Conservation (phyloP, 2,888 invertebrate genomes). For the Darwinula stevensoni region DNA sequence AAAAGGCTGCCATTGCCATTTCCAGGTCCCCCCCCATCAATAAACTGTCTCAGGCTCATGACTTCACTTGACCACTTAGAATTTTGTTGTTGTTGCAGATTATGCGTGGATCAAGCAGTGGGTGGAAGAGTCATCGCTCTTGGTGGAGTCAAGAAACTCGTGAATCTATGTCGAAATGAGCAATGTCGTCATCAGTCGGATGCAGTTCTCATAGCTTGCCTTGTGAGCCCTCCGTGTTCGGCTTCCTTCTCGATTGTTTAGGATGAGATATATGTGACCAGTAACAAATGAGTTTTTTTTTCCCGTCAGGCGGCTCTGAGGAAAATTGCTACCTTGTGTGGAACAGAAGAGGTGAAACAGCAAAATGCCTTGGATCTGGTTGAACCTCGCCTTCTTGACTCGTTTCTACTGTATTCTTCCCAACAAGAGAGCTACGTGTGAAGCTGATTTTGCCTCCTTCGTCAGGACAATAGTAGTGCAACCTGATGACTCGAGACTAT, state of each 20-base stretch:
- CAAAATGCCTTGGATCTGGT: conserved; percentile 38
- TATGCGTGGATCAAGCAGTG: conserved; percentile 33
- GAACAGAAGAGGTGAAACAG: conserved; percentile 20
- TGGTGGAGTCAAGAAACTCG: conserved; percentile 19
- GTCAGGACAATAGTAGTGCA: too few relatives aligned
- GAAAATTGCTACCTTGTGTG: conserved; percentile 27
- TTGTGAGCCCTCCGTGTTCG: conserved; percentile 19
- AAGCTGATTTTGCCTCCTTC: too few relatives aligned
- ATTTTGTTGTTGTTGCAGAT: conserved; percentile 17
- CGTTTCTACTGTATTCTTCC: conserved; percentile 42
- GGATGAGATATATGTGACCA: neutral
- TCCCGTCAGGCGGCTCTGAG: conserved; percentile 31
- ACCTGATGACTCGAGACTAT: too few relatives aligned
- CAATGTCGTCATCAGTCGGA: conserved; percentile 29
- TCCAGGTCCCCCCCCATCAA: conserved; percentile 26
- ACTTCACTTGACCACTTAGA: neutral
- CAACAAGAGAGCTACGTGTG: conserved; percentile 49
- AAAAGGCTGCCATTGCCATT: conserved; percentile 52
- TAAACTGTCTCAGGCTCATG: neutral
- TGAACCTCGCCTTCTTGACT: conserved; percentile 40
- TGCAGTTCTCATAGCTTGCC: conserved; percentile 31
- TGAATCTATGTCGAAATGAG: conserved; percentile 33
- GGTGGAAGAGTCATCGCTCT: conserved; percentile 35
- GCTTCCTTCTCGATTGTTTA: neutral
- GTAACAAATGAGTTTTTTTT: conserved; percentile 11